Conservation (phyloP, 23 tunicate species). For the Botrylloides violaceus region DNA sequence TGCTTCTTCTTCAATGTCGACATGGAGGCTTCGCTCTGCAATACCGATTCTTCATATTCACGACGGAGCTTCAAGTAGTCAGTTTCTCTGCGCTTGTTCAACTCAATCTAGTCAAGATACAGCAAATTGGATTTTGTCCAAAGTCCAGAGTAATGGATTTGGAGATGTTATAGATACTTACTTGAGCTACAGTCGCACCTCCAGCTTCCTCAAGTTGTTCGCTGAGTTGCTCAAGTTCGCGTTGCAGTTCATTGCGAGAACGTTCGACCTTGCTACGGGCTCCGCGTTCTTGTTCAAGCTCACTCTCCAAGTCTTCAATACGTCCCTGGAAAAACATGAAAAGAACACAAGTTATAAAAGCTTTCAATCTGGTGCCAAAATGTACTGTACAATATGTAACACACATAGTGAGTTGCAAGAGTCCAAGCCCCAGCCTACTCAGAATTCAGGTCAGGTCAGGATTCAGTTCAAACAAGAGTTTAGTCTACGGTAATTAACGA, state of each 20-base stretch:
- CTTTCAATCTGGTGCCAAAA: no score
- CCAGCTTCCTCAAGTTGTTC: slow-evolving; percentile 98
- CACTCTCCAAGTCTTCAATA: slow-evolving; percentile 96
- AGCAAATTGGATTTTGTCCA: no score
- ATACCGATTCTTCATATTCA: slow-evolving; percentile 83
- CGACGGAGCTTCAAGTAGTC: slow-evolving; percentile 86
- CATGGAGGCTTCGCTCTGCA: slow-evolving; percentile 70
- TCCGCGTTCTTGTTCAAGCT: slow-evolving; percentile 82
- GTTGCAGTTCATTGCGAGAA: slow-evolving; percentile 82
- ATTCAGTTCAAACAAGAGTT: no score
- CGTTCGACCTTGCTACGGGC: slow-evolving; percentile 85
- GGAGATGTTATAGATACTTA: no score
- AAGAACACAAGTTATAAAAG: no score
- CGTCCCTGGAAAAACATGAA: slow-evolving; percentile 37
- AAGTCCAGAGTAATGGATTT: no score
- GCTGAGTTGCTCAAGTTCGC: slow-evolving; percentile 91
- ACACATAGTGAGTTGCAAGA: no score
- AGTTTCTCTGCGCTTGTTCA: slow-evolving; percentile 88
- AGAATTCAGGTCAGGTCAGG: no score
- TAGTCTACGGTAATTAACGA: no score
- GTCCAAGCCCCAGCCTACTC: background rate
- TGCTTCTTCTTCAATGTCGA: slow-evolving; percentile 73
- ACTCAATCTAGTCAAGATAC: slow-evolving; percentile 43
- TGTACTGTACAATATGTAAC: no score
- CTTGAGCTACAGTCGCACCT: slow-evolving; percentile 93